Percentiles rank a stretch among this genome's conserved stretches.
These are phyloP conservation scores for Pentamera pediparva DNA, from an alignment of 53 echinoderm and acorn worm species.

Conservation along the genomic window DNA sequence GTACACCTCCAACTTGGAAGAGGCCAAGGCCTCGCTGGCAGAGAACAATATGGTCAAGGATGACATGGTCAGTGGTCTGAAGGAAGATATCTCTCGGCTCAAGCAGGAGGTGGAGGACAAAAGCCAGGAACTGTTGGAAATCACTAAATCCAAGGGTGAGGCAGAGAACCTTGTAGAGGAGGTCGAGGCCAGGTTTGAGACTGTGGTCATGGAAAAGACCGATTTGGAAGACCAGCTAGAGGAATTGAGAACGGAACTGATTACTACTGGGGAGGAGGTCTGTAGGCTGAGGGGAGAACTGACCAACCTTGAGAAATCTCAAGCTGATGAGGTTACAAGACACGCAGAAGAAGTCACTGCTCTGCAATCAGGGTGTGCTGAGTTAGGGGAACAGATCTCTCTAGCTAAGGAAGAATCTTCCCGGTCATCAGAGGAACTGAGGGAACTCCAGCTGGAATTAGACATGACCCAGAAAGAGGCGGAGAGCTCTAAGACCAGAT, in stretches of 20 bases:
- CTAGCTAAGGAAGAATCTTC: background rate
- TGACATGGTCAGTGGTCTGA: background rate
- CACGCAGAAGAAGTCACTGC: slow-evolving; percentile 46
- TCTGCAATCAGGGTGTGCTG: slow-evolving; percentile 35
- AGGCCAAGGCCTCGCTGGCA: too few relatives aligned
- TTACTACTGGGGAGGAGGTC: slow-evolving; percentile 26
- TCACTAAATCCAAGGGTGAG: slow-evolving; percentile 16
- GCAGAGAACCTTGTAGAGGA: background rate
- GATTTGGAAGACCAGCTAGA: slow-evolving; percentile 26
- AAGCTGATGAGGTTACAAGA: slow-evolving; percentile 24
- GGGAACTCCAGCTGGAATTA: slow-evolving; percentile 10
- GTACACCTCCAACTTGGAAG: too few relatives aligned
- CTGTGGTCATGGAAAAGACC: slow-evolving; percentile 10
- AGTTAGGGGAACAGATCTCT: slow-evolving; percentile 28
- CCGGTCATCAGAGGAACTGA: slow-evolving; percentile 9
- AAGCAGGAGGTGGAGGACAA: background rate
- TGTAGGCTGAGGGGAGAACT: slow-evolving; percentile 18
- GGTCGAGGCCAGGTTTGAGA: slow-evolving; percentile 2
- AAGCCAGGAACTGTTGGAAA: background rate
- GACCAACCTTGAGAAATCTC: slow-evolving; percentile 17
- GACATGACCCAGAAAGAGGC: background rate
- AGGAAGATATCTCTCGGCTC: background rate
- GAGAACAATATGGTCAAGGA: too few relatives aligned
- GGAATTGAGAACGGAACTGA: slow-evolving; percentile 8
- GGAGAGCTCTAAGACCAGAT: background rate